Evolutionary conservation across 2,888 invertebrate genomes (phyloP).

Genomic region (Augochlorella aurata): DNA sequence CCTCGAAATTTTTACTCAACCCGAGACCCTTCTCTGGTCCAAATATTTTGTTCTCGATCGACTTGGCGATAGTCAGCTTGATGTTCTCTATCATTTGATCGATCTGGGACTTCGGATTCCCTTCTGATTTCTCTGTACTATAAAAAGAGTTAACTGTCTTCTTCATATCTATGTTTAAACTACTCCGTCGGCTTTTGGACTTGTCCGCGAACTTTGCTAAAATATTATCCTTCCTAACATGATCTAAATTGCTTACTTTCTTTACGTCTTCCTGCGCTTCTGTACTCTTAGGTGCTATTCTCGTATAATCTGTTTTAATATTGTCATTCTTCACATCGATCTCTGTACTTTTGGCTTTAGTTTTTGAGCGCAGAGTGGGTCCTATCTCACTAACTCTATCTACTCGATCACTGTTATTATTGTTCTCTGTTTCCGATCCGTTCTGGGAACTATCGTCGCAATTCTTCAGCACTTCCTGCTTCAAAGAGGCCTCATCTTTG

Average conservation of each 20-base stretch:
- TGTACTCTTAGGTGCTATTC: conserved; percentile 49
- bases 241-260: conserved; percentile 67
- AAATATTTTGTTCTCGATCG: conserved; percentile 78
- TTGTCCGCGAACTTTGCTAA: conserved; percentile 71
- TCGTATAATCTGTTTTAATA: conserved; percentile 57
- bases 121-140: conserved; percentile 72
- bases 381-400: conserved; percentile 73
- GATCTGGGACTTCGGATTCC: conserved; percentile 74
- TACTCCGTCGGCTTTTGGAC: conserved; percentile 76
- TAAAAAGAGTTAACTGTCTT: conserved; percentile 76
- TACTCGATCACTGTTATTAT: conserved; percentile 77
- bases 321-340: conserved; percentile 66
- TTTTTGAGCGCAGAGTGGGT: conserved; percentile 78
- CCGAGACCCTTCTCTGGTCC: conserved; percentile 73
- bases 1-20: conserved; percentile 75
- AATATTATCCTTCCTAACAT: conserved; percentile 72
- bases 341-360: conserved; percentile 76
- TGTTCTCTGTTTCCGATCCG: conserved; percentile 73
- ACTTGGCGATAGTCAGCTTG: conserved; percentile 78
- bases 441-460: conserved; percentile 66
- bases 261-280: conserved; percentile 60
- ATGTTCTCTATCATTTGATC: conserved; percentile 80
- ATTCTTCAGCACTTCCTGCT: conserved; percentile 62
- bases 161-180: conserved; percentile 77
- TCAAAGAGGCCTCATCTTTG: conserved; percentile 66